Evolutionary conservation across 2,888 invertebrate species (phyloP).

Genomic region (Eupithecia vulgata): DNA sequence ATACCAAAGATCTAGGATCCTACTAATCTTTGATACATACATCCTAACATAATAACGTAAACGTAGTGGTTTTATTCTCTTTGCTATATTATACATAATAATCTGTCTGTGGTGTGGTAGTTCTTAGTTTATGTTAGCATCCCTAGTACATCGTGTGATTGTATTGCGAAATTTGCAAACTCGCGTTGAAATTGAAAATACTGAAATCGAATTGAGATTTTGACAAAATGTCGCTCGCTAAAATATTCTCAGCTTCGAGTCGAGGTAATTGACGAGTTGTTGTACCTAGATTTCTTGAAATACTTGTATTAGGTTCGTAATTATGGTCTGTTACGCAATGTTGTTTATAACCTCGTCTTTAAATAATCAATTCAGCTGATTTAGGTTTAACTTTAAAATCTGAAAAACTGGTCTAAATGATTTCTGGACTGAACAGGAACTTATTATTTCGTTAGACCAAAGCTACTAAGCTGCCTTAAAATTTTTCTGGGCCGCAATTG

Average conservation of each 20-base stretch:
- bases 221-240: conserved; percentile 75
- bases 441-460: not conserved
- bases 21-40: too few species aligned
- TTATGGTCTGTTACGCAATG: conserved; percentile 70
- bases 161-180: too few species aligned
- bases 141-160: too few species aligned
- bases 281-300: not conserved
- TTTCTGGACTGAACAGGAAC: not conserved
- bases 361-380: conserved; percentile 56
- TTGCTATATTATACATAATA: too few species aligned
- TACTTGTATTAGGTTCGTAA: conserved; percentile 15
- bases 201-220: not conserved
- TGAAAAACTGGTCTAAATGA: not conserved
- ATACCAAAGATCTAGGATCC: too few species aligned
- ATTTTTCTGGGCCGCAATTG: not conserved
- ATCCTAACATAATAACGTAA: too few species aligned
- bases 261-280: conserved; percentile 63
- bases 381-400: not conserved
- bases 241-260: conserved; percentile 81
- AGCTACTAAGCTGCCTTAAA: not conserved
- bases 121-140: too few species aligned
- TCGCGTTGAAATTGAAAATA: not conserved
- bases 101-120: too few species aligned
- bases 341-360: conserved; percentile 71
- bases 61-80: too few species aligned